Evolutionary conservation across 2,113 vertebrate species (phyloP), one percentile per base, ranked within the genome.

Genomic region (Osmerus mordax): DNA sequence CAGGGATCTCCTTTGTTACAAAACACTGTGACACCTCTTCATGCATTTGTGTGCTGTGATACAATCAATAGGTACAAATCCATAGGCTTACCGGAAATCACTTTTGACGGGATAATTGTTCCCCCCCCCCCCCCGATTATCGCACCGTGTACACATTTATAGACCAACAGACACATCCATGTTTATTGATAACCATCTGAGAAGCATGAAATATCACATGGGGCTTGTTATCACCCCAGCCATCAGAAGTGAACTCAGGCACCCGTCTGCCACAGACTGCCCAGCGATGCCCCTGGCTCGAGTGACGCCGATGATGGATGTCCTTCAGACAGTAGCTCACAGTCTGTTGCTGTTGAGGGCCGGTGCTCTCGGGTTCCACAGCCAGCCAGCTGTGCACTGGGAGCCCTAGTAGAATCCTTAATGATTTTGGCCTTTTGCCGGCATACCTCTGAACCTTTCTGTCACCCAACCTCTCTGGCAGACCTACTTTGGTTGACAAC

Each of bases 181-280:
- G 68, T 84, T 81, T 87, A 83, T 78, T 86, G 51, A 84, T 78
- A 53, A 73, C 73, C 75, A 81, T 69, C 47, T 64, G 80, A 84
- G 78, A 74, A 47, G 64, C 72, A 67, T 69, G 72, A 82, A 78
- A 77, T 3, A 3, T 55, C 74, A 78, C 74, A 72, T 67, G 69
- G 80, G 72, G 76, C 69, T 56, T 67, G 3, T 14, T 69, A 79
- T 81, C 80, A 78, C 63, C 53, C 56, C 16, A 64, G 81, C 70
- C 56, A 71, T 41, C n/a, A 54, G 64, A 71, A 41, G 69, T 83
- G 73, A 82, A 71, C 61, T 53, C 69, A 56, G 63, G 3, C 1
- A 8, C 4, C 2, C 16, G 47, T 70, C 65, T 65, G 79, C 68
- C 53, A 65, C 58, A 58, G 47, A 64, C 63, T 63, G 67, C 21